These are phyloP conservation scores for Andrena marginata DNA, from an alignment of 2,888 invertebrate species.

Conservation along the genomic window DNA sequence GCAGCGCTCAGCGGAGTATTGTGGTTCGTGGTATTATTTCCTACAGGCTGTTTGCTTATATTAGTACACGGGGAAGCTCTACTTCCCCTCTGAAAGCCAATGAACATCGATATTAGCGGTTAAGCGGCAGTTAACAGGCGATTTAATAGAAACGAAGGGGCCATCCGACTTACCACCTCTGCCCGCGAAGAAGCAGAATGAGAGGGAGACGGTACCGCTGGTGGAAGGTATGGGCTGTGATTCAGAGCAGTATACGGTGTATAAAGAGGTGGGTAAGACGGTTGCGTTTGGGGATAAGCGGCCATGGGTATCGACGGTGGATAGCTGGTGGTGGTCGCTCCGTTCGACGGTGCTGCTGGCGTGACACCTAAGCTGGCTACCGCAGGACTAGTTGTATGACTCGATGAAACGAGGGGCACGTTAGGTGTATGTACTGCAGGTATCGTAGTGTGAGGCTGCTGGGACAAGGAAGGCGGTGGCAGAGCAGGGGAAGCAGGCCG, in stretches of 20 bases:
- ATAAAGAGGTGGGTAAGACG: constrained; percentile 90
- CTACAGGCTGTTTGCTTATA: constrained; percentile 80
- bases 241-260: constrained; percentile 92
- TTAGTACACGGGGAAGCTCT: constrained; percentile 83
- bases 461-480: constrained; percentile 82
- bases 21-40: constrained; percentile 75
- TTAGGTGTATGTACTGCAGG: constrained; percentile 84
- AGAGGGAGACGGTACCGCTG: constrained; percentile 87
- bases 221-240: constrained; percentile 90
- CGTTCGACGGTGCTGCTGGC: constrained; percentile 86
- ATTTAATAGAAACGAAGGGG: background rate
- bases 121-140: background rate
- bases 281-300: constrained; percentile 84
- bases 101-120: background rate
- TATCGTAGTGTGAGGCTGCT: constrained; percentile 82
- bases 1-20: constrained; percentile 82
- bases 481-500: constrained; percentile 86
- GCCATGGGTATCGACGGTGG: constrained; percentile 83
- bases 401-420: constrained; percentile 84
- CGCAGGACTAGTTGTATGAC: constrained; percentile 85
- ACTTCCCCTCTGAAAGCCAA: constrained; percentile 79
- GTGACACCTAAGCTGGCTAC: constrained; percentile 87
- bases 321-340: constrained; percentile 83
- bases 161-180: constrained; percentile 86
- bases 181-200: constrained; percentile 88